These are phyloP conservation scores for Burhinus oedicnemus DNA, from an alignment of 2,113 vertebrate genomes.

Conservation along the genomic window DNA sequence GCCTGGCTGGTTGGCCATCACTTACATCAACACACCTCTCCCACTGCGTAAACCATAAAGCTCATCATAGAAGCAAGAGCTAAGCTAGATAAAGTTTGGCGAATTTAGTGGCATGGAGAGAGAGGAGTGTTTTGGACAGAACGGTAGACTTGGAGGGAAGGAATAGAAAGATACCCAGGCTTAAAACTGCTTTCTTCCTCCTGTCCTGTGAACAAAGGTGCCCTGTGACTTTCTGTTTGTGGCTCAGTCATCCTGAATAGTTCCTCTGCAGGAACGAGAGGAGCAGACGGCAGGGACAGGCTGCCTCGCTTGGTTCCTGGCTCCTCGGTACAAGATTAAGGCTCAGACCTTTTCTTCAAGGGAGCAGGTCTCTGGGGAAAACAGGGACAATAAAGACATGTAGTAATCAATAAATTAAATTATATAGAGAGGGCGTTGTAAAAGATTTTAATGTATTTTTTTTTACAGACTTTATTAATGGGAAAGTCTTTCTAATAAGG, in stretches of 20 bases:
- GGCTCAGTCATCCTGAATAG: neutral
- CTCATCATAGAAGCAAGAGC: neutral
- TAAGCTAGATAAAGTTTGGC: neutral
- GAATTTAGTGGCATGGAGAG: neutral
- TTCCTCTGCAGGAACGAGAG: neutral
- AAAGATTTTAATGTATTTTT: neutral
- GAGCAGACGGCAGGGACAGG: neutral
- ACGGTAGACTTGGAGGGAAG: neutral
- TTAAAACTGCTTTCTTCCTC: neutral
- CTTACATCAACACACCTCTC: neutral
- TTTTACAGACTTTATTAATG: neutral
- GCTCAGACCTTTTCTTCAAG: neutral
- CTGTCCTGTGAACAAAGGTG: neutral
- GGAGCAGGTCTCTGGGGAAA: neutral
- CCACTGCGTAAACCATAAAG: neutral
- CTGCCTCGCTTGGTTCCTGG: neutral
- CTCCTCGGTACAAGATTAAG: neutral
- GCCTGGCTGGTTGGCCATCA: neutral
- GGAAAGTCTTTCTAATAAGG: neutral
- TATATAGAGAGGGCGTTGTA: neutral
- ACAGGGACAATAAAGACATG: neutral
- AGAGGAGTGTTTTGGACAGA: neutral
- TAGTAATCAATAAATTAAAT: neutral
- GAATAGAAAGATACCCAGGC: neutral
- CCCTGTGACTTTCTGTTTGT: neutral